Base-by-base conservation (phyloP, 2,113 vertebrate species). In the Chloropsis cyanopogon region DNA sequence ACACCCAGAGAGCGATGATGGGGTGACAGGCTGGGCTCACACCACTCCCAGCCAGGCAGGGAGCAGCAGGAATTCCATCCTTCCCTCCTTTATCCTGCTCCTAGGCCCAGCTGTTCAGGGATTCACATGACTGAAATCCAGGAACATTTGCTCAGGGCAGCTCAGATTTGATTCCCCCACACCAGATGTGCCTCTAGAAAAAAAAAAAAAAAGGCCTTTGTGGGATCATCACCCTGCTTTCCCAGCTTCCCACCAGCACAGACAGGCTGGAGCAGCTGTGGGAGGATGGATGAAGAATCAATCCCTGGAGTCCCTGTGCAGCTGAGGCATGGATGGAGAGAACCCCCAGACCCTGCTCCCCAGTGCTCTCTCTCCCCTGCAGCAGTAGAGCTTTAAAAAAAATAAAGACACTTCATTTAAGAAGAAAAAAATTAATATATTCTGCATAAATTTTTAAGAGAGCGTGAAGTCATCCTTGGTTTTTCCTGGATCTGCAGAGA, bases 1-100 rank as follows among this genome's bases (percentile, higher is more conserved):
- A 29, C 12, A 22, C 31, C 11, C 33, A 4, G 60, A 19, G 33
- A 12, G 42, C 0, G 2, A 14, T 0, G 4, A 8, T 0, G 2
- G 33, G 49, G 75, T 61, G n/a, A 3, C 1, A 1, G 53, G 31
- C 8, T 7, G 59, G 49, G 61, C 35, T 87, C 7, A 2, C 73
- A 23, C 65, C 47, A 2, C 52, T 23, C 42, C 18, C 20, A 44
- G 22, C 16, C 42, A 13, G 26, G 47, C 70, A 47, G 44, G 37
- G 12, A 21, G 4, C 2, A 75, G 11, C n/a, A 47, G 52, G 10
- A 82, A 75, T 66, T 17, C 63, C 33, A 3, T 2, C 47, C 28
- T 52, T 39, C 25, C 44, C 2, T 28, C 57, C 56, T 10, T 4
- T 72, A 35, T 71, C 29, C 68, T 12, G 59, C 52, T 28, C 68